Evolutionary conservation across 2,888 invertebrate genomes (phyloP), one percentile per base, ranked within the genome.

Genomic region (Dryomyza anilis): DNA sequence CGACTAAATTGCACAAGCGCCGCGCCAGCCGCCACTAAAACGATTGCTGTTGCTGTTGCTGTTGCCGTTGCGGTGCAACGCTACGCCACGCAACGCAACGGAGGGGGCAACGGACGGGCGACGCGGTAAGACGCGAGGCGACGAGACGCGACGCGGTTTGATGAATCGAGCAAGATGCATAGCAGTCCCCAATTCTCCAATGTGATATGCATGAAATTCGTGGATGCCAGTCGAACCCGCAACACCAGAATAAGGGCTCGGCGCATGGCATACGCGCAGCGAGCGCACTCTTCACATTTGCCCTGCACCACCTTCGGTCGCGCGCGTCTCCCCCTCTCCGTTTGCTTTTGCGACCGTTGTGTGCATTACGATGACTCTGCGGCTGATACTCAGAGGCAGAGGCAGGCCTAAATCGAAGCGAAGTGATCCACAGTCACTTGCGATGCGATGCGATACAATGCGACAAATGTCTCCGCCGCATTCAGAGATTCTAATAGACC

Each of bases 401-500:
- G 43, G 27, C 45, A 25, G 43, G 12, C 23, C 43, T 19, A 39
- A 25, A 39, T 57, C 57, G 45, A 57, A 27, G 57, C 57, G 23
- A 25, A 10, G n/a, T 36, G 12, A 36, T 36, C 48, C 63, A 59
- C 29, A 19, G 63, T 39, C 16, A 27, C 63, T 39, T 66, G n/a
- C n/a, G 58, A 64, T 63, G 55, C 64, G 67, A 60, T 48, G 50
- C 39, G 30, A 36, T 53, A 52, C 65, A 36, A 63, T 74, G 77
- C 80, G 79, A 79, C 78, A 79, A 80, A 79, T 75, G 75, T 77
- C 77, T 78, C 76, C 77, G 74, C 75, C 75, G 76, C 73, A 75
- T 73, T 76, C 75, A 76, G 72, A 77, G 76, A 76, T 77, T 79
- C 79, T 79, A 79, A 79, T 79, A 79, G 79, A 77, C 78, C 81